These are phyloP conservation scores for Calyptomena viridis DNA, from an alignment of 2,113 vertebrate genomes.

Conservation along the genomic window DNA sequence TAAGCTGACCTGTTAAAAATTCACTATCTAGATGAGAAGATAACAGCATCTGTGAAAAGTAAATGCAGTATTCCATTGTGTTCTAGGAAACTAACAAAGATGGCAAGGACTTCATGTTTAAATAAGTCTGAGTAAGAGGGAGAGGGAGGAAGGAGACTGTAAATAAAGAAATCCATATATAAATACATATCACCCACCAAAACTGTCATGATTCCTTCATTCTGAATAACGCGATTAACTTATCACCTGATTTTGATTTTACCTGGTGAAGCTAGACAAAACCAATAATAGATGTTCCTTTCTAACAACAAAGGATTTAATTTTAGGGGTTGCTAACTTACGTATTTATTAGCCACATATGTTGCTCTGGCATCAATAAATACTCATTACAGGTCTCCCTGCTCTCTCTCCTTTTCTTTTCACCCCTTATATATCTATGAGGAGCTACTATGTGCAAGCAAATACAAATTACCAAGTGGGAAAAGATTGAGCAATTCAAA, in stretches of 20 bases:
- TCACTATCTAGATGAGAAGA: background rate
- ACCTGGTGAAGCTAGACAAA: background rate
- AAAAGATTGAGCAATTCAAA: background rate
- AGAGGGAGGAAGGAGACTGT: background rate
- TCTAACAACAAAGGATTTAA: background rate
- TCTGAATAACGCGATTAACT: background rate
- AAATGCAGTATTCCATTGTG: background rate
- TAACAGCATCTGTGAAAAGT: background rate
- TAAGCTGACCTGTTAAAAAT: background rate
- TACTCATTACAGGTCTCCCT: background rate
- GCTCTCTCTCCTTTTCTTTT: background rate
- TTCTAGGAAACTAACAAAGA: background rate
- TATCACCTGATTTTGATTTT: background rate
- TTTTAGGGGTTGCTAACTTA: background rate
- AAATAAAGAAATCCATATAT: constrained; percentile 17
- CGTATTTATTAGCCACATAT: background rate
- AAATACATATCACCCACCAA: constrained; percentile 35
- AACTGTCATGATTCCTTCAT: background rate
- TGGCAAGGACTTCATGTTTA: background rate
- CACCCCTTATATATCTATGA: background rate
- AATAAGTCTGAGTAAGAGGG: background rate
- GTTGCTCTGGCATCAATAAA: background rate
- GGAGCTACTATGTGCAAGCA: background rate
- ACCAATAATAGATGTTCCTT: background rate
- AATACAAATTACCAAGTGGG: background rate